Evolutionary conservation across 1,140 invertebrate genomes (phyloP).

Genomic region (Conopomorpha cramerella): DNA sequence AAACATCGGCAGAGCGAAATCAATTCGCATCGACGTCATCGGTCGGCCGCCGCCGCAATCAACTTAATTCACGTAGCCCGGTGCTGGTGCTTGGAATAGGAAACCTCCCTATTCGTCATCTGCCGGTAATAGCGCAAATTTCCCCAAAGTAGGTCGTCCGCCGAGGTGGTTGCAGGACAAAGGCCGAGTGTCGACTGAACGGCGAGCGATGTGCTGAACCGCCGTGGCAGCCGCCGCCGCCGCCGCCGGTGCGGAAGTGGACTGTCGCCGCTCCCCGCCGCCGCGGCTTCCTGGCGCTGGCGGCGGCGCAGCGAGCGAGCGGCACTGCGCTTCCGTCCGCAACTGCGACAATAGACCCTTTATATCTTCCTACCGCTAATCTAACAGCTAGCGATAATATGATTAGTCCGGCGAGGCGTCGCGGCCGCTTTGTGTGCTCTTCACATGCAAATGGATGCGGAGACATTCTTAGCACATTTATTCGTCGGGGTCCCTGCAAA

Average conservation of each 20-base stretch:
- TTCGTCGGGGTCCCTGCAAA: too few species aligned
- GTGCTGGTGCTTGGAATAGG: too few species aligned
- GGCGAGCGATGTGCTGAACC: too few species aligned
- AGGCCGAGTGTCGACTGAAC: slow-evolving; percentile 20
- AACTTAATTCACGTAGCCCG: too few species aligned
- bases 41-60: too few species aligned
- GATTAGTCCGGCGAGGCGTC: slow-evolving; percentile 22
- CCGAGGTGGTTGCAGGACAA: slow-evolving; percentile 24
- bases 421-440: too few species aligned
- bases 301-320: slow-evolving; percentile 11
- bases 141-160: slow-evolving; percentile 25
- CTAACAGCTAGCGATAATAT: slow-evolving; percentile 33
- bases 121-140: slow-evolving; percentile 14
- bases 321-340: slow-evolving; percentile 14
- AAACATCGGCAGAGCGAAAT: too few species aligned
- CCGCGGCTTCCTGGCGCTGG: slow-evolving; percentile 47
- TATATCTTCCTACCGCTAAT: slow-evolving; percentile 47
- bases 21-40: too few species aligned
- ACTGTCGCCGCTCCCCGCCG: slow-evolving; percentile 49
- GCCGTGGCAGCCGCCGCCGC: slow-evolving; percentile 13
- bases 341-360: slow-evolving; percentile 44
- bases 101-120: slow-evolving; percentile 14
- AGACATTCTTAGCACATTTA: too few species aligned
- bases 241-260: slow-evolving; percentile 37
- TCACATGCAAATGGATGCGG: too few species aligned